A percentile compares a stretch with the other conserved stretches of the same genome.
Evolutionary conservation across 2,797 vertebrate genomes (phyloP).

Genomic region (Esox masquinongy): DNA sequence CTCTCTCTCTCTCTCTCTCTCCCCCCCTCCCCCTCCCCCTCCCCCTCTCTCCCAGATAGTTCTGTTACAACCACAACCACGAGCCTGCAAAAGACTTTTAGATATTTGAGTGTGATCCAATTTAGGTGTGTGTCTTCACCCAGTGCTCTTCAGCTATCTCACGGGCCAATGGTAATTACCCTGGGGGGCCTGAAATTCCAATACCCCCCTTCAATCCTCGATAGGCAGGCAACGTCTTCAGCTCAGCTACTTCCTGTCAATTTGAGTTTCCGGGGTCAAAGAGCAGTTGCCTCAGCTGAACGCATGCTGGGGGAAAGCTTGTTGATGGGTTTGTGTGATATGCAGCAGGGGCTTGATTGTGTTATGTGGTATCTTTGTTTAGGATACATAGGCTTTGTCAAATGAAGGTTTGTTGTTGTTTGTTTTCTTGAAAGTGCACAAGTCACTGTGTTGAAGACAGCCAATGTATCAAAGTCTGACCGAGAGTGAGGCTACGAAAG

Average conservation of each 20-base stretch:
- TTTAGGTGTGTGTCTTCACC: constrained; percentile 52
- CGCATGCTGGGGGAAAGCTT: background rate
- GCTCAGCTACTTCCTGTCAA: constrained; percentile 34
- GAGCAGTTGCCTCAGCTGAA: background rate
- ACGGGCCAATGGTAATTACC: constrained; percentile 51
- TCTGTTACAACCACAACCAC: constrained; percentile 48
- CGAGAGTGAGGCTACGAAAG: background rate
- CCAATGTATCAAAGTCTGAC: background rate
- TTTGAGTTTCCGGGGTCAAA: constrained; percentile 21
- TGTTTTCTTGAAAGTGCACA: background rate
- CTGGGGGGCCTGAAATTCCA: constrained; percentile 25
- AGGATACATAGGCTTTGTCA: background rate
- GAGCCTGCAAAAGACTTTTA: constrained; percentile 19
- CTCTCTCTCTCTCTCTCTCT: constrained; percentile 24
- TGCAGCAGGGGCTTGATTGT: background rate
- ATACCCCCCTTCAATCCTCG: constrained; percentile 35
- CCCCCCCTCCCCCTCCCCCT: constrained; percentile 11
- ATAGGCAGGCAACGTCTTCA: constrained; percentile 32
- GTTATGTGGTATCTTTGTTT: background rate
- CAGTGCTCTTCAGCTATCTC: constrained; percentile 38
- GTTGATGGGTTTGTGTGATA: background rate
- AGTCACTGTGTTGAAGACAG: background rate
- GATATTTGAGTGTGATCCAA: constrained; percentile 51
- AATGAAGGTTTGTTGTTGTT: background rate
- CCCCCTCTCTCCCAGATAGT: constrained; percentile 30